Evolutionary conservation across 2,888 invertebrate genomes (phyloP), one percentile per base, ranked within the genome.

Genomic region (Sesia apiformis): DNA sequence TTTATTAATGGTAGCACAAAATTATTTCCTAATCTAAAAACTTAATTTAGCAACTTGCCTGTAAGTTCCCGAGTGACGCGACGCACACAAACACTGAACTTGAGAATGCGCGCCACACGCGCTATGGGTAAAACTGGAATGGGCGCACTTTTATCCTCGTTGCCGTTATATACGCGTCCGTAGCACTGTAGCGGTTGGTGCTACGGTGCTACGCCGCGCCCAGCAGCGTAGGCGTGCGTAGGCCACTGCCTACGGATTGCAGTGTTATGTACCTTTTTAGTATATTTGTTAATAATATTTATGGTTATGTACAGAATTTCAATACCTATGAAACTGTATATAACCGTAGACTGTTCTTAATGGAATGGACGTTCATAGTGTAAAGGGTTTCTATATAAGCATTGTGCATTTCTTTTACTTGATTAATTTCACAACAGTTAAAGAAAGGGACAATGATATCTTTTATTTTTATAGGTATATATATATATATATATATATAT

Each of bases 211-310:
- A 71, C 70, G 78, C 78, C 78, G 75, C 81, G 82, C 85, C 81
- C 82, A 63, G 66, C 57, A 56, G 64, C 82, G 87, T 87, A 81
- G 88, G 87, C 87, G 86, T 82, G 81, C 83, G 84, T 84, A 81
- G 84, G 81, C 73, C 55, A 53, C 58, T 51, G 67, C 68, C 75
- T 76, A 78, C 75, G 71, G 61, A 55, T 61, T 65, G 63, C 65
- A 69, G 42, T 42, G 42, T 42, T 42, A 42, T 38, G 41, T 52
- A 49, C 49, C 2, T 23, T 23, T 23, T 23, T 1, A 23, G 23
- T 23, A 23, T 23, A 23, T 23, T 23, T 23, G 23, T 23, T 23
- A 23, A 23, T 23, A 23, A 23, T 23, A 23, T 23, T 23, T 23
- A 23, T 23, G n/a, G n/a, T 23, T 1, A 23, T 23, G 23, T n/a